phyloP scores from a whole-genome alignment of 2,888 invertebrate species.

The Synanthedon myopaeformis region DNA sequence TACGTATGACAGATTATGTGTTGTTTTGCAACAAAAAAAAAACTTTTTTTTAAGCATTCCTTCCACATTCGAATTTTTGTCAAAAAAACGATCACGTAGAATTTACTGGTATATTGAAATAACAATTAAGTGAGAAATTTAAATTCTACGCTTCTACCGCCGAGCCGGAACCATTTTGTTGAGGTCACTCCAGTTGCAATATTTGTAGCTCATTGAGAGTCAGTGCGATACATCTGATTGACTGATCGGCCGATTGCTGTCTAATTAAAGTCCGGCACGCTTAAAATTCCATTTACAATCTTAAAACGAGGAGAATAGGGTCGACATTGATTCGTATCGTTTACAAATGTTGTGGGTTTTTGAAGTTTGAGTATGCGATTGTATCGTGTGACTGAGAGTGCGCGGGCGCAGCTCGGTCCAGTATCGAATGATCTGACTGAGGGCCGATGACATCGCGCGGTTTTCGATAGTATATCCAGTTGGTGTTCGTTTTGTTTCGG shows the following conservation, averaged over 20 bases:
- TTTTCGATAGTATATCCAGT: conserved; percentile 46
- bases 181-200: background rate
- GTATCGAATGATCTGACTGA: conserved; percentile 44
- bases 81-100: conserved; percentile 25
- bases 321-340: background rate
- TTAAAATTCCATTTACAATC: background rate
- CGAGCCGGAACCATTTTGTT: conserved; percentile 13
- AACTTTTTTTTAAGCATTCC: background rate
- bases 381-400: conserved; percentile 7
- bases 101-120: conserved; percentile 33
- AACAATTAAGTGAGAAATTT: conserved; percentile 39
- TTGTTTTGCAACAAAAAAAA: too few species aligned
- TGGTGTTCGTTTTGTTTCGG: conserved; percentile 35
- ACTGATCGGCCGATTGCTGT: conserved; percentile 19
- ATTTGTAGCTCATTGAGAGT: background rate
- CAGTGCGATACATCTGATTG: conserved; percentile 8
- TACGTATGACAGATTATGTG: too few species aligned
- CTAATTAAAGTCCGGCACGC: conserved; percentile 19
- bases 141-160: conserved; percentile 17
- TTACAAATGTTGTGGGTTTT: background rate
- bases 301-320: background rate
- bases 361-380: background rate
- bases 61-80: background rate
- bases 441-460: conserved; percentile 56
- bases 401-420: conserved; percentile 26